A percentile compares a stretch with the other conserved stretches of the same genome.
phyloP scores from a whole-genome alignment of 2,888 invertebrate species.

The Dolomedes plantarius region DNA sequence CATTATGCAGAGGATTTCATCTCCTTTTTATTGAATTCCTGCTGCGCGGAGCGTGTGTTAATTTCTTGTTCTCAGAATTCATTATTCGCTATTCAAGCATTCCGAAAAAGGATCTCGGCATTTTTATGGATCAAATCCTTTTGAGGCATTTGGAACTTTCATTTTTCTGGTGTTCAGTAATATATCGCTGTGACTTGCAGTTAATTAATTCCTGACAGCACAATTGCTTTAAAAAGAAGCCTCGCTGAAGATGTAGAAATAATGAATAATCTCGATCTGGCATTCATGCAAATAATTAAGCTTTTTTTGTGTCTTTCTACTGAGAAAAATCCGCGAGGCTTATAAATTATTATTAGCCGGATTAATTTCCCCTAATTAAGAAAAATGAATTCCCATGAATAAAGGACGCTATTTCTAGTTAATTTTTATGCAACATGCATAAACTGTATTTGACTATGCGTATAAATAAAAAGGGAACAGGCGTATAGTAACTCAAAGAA shows the following conservation, averaged over 20 bases:
- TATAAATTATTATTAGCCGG: not conserved
- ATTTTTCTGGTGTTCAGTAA: slow-evolving; percentile 1
- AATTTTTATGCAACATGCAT: no score
- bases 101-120: not conserved
- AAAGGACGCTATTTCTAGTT: not conserved
- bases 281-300: not conserved
- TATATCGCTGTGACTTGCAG: not conserved
- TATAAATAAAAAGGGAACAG: no score
- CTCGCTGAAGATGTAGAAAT: not conserved
- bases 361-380: not conserved
- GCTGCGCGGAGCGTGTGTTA: slow-evolving; percentile 8
- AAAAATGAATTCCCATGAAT: not conserved
- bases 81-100: slow-evolving; percentile 7
- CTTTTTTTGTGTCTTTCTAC: not conserved
- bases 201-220: not conserved
- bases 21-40: slow-evolving; percentile 24
- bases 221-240: not conserved
- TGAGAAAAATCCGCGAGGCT: not conserved
- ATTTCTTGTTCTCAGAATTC: slow-evolving; percentile 23
- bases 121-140: slow-evolving; percentile 19
- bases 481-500: no score
- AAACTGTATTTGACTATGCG: no score
- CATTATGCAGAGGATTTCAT: slow-evolving; percentile 28
- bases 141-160: slow-evolving; percentile 17
- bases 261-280: not conserved